A percentile compares a stretch with the other conserved stretches of the same genome.
These are phyloP conservation scores for Euglossa dilemma DNA, from an alignment of 1,140 invertebrate species.

Conservation along the genomic window DNA sequence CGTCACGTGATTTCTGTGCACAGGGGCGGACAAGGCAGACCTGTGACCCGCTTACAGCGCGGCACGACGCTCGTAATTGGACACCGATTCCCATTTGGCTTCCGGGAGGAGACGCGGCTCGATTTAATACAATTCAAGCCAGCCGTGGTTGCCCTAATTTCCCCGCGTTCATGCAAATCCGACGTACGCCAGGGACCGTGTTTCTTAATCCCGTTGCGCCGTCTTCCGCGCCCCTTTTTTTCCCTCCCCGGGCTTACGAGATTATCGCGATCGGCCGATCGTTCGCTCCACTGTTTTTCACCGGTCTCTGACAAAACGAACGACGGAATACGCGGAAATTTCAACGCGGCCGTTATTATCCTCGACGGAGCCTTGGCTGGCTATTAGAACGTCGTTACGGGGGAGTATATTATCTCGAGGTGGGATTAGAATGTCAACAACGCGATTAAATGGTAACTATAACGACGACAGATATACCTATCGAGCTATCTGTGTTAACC, in stretches of 20 bases:
- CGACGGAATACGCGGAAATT: neutral
- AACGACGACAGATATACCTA: neutral
- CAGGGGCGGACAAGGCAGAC: constrained; percentile 11
- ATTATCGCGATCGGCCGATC: constrained; percentile 31
- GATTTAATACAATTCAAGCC: constrained; percentile 63
- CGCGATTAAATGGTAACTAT: neutral
- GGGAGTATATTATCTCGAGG: neutral
- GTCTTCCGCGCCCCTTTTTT: constrained; percentile 29
- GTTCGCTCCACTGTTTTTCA: neutral
- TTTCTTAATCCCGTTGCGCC: constrained; percentile 48
- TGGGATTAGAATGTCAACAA: neutral
- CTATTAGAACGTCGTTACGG: constrained; percentile 2
- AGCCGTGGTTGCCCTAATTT: constrained; percentile 60
- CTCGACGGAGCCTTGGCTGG: neutral
- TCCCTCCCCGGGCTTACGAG: constrained; percentile 32
- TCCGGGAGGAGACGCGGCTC: constrained; percentile 35
- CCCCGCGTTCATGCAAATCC: constrained; percentile 59
- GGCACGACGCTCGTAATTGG: constrained; percentile 57
- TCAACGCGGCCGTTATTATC: neutral
- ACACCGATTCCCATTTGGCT: constrained; percentile 53
- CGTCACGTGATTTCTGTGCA: constrained; percentile 15
- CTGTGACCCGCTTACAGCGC: constrained; percentile 37
- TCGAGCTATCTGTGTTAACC: too few relatives aligned
- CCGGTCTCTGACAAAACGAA: neutral
- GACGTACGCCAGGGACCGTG: neutral